A percentile compares a stretch with the other conserved stretches of the same genome.
These are phyloP conservation scores for Enteromius afrohamiltoni DNA, from an alignment of 2,797 vertebrate genomes.

Conservation along the genomic window DNA sequence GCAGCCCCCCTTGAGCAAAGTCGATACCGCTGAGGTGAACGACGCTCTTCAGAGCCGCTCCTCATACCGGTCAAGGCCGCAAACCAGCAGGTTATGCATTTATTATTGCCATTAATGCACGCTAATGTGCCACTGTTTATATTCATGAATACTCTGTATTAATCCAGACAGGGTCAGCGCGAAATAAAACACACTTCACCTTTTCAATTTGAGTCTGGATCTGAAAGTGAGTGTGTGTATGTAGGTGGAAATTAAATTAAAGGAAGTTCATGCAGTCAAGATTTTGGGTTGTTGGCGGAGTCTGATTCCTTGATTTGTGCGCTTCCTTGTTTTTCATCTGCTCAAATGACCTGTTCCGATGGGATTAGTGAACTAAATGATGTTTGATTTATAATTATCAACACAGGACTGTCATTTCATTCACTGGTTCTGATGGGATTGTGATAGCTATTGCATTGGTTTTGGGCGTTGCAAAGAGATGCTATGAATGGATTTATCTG, in stretches of 20 bases:
- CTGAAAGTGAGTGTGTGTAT: constrained; percentile 29
- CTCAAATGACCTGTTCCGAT: not conserved
- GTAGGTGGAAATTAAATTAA: constrained; percentile 40
- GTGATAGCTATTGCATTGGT: not conserved
- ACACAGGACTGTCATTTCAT: not conserved
- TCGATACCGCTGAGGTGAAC: constrained; percentile 39
- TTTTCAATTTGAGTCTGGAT: constrained; percentile 38
- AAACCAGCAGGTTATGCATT: constrained; percentile 63
- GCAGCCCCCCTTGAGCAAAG: constrained; percentile 56
- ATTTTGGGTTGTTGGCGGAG: not conserved
- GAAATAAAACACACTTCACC: constrained; percentile 55
- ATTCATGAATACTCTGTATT: constrained; percentile 51
- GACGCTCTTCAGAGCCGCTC: constrained; percentile 23
- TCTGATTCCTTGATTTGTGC: not conserved
- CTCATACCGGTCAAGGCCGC: constrained; percentile 52
- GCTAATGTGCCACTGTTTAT: constrained; percentile 52
- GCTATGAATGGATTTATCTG: not conserved
- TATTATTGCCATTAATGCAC: constrained; percentile 63
- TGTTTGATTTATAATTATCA: constrained; percentile 9
- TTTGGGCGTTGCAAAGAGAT: not conserved
- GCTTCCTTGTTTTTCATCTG: constrained; percentile 10
- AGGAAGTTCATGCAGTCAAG: constrained; percentile 23
- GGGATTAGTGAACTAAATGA: constrained; percentile 10
- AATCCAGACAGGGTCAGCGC: constrained; percentile 46
- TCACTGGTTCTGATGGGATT: not conserved